Base-by-base conservation (phyloP, 1,140 invertebrate genomes). In the Ceratina australensis region DNA sequence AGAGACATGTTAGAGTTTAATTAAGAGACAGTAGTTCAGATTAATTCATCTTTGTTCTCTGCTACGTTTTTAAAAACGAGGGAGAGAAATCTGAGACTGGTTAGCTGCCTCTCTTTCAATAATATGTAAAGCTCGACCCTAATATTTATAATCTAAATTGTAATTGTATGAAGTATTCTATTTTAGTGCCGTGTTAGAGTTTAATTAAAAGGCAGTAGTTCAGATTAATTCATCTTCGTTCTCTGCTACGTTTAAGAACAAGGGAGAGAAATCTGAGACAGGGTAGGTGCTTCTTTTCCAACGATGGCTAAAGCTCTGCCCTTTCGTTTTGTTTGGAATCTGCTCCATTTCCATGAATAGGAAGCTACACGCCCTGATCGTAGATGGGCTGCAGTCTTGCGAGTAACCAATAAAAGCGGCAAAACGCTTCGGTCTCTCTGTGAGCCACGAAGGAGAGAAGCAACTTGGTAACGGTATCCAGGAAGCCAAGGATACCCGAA, bases 391-490 rank as follows among this genome's bases (percentile, higher is more conserved):
- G 68, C 75, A 72, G 54, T 59, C 75, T 78, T 77, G 74, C 26
- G n/a, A n/a, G n/a, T n/a, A n/a, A 56, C 63, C 54, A 79, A 79
- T 63, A 79, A 79, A 20, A 79, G 63, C 72, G 47, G 28, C 57
- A 60, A 75, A 75, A 79, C 72, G 61, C 50, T 52, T n/a, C n/a
- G n/a, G n/a, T n/a, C n/a, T n/a, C 33, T 42, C 42, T 10, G 4
- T 8, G 67, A 42, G 72, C 56, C 54, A 47, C 18, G n/a, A 50
- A 57, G 72, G 64, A 49, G 60, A 49, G 54, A 47, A 73, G 66
- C 56, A 42, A 26, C 50, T 4, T 26, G 57, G 69, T 84, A 84
- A 82, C 82, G 82, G 80, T 84, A 82, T 72, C 68, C 68, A 50
- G 33, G 33, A 61, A 73, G 54, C 68, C 64, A 72, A 82, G 80